Percentiles rank a stretch among this genome's conserved stretches.
These are phyloP conservation scores for Eospalax fontanierii DNA, from an alignment of 2,797 vertebrate species.

Conservation along the genomic window DNA sequence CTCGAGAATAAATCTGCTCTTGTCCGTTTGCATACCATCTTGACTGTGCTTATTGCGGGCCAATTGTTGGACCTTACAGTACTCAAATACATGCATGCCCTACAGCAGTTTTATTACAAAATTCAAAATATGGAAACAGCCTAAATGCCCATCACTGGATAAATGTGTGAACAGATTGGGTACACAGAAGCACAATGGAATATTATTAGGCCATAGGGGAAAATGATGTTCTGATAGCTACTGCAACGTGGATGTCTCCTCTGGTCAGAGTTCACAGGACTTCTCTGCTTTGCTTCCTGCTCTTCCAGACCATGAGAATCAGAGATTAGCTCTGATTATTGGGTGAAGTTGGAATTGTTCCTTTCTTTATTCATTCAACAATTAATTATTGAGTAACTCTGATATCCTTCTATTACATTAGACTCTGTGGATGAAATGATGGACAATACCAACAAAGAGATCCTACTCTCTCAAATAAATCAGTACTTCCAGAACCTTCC, in stretches of 20 bases:
- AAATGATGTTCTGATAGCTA: background rate
- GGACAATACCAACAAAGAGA: background rate
- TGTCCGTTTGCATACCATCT: too few species aligned
- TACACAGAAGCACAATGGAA: background rate
- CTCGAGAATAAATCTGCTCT: too few species aligned
- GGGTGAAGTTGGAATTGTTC: background rate
- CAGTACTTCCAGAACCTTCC: background rate
- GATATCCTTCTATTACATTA: background rate
- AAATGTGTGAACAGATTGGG: slow-evolving; percentile 6
- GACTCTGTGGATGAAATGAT: background rate
- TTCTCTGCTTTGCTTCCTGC: background rate
- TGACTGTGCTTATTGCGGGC: too few species aligned
- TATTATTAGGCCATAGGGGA: background rate
- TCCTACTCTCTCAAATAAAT: background rate
- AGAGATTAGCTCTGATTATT: background rate
- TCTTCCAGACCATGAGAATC: background rate
- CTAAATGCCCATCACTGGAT: background rate
- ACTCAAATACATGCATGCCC: background rate
- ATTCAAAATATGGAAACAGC: background rate
- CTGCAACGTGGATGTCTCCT: background rate
- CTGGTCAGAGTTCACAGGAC: background rate
- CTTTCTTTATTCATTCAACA: slow-evolving; percentile 47
- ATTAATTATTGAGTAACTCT: background rate
- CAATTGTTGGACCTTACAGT: too few species aligned
- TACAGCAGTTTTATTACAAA: background rate